A percentile compares a stretch with the other conserved stretches of the same genome.
Evolutionary conservation across 2,797 vertebrate species (phyloP).

Genomic region (Babyrousa celebensis): DNA sequence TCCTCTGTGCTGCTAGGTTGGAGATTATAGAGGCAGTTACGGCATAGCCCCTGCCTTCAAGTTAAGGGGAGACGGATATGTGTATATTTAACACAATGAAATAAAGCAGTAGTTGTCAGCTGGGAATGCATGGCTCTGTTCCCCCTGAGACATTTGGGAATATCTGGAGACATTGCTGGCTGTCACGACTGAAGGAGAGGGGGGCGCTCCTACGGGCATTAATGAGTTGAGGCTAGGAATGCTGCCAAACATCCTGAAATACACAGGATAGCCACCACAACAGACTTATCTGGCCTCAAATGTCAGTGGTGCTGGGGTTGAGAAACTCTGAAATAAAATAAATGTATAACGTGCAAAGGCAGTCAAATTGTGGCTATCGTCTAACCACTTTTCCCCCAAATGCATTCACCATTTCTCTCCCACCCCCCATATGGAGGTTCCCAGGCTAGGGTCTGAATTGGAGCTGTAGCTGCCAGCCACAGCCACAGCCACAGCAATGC

Average conservation of each 20-base stretch:
- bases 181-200: background rate
- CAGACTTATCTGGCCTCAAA: background rate
- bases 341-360: background rate
- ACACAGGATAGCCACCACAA: background rate
- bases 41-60: background rate
- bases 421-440: no score
- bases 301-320: background rate
- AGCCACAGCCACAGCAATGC: no score
- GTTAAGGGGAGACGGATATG: background rate
- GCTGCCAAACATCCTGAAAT: background rate
- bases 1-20: background rate
- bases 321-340: conserved; percentile 40
- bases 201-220: background rate
- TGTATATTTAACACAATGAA: background rate
- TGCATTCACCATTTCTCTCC: background rate
- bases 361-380: background rate
- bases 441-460: no score
- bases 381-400: background rate
- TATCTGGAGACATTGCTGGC: conserved; percentile 21
- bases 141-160: background rate
- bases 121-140: background rate
- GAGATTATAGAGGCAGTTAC: background rate
- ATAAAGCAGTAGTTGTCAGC: background rate
- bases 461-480: no score
- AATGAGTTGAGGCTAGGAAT: background rate